Evolutionary conservation across 2,797 vertebrate species (phyloP).

Genomic region (Hipposideros larvatus): DNA sequence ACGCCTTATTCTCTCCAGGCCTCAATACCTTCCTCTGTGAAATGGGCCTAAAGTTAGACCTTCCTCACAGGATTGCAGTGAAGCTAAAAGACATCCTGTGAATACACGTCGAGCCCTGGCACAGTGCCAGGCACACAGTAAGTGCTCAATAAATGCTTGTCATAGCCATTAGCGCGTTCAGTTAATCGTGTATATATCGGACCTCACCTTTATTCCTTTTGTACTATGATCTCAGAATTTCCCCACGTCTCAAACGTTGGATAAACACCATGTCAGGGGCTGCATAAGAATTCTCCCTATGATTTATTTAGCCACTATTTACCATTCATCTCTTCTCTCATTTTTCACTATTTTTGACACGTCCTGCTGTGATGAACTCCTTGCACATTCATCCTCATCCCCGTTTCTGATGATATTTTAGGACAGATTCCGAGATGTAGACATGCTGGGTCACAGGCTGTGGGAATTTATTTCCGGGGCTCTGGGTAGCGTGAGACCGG

Average conservation of each 20-base stretch:
- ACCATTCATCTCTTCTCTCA: too few species aligned
- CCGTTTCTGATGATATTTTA: not conserved
- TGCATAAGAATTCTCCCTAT: rapidly evolving
- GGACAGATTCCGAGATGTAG: not conserved
- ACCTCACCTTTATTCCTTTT: not conserved
- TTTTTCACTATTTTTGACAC: not conserved
- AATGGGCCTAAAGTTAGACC: not conserved
- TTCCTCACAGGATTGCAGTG: rapidly evolving
- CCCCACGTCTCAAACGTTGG: rapidly evolving
- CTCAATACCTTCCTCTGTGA: not conserved
- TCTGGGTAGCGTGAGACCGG: not conserved
- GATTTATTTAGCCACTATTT: not conserved
- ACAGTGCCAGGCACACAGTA: not conserved
- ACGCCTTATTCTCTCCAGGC: rapidly evolving
- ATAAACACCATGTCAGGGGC: rapidly evolving
- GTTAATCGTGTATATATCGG: rapidly evolving
- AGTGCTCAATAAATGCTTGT: not conserved
- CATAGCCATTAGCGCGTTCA: rapidly evolving
- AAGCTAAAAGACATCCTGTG: rapidly evolving
- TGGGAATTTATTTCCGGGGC: not conserved
- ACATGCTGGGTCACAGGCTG: not conserved
- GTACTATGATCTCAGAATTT: not conserved
- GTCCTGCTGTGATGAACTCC: not conserved
- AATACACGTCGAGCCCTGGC: rapidly evolving
- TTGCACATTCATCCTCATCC: rapidly evolving